Conservation (phyloP, 2,113 vertebrate species). For the Neodon shergylaensis region DNA sequence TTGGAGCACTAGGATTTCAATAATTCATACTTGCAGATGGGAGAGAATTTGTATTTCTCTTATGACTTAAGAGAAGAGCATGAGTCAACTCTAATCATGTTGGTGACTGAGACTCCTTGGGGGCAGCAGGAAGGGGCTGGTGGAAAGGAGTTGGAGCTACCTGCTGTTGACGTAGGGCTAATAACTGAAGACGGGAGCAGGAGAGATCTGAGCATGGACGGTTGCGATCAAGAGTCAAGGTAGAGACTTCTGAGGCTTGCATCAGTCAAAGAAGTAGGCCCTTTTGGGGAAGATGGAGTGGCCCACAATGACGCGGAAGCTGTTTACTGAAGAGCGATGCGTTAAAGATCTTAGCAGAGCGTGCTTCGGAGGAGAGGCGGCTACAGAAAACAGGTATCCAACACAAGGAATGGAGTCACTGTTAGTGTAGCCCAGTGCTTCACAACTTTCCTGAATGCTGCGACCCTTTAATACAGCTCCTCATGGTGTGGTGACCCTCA, state of each 20-base stretch:
- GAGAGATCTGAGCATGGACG: neutral
- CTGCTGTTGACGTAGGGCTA: neutral
- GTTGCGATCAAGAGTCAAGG: neutral
- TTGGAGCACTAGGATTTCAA: neutral
- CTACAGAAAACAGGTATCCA: neutral
- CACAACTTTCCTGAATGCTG: neutral
- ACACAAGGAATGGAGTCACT: neutral
- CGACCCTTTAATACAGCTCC: neutral
- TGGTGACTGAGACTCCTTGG: neutral
- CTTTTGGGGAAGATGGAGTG: neutral
- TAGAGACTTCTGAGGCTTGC: neutral
- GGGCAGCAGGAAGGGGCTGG: neutral
- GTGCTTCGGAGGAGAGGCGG: neutral
- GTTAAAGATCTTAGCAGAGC: neutral
- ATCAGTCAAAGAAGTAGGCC: neutral
- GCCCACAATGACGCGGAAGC: neutral
- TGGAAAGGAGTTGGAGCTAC: neutral
- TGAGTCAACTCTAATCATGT: neutral
- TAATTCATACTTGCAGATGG: constrained; percentile 5
- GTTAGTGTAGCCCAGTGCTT: neutral
- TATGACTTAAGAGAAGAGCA: neutral
- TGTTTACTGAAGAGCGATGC: neutral
- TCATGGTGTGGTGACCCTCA: neutral
- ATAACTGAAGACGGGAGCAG: neutral
- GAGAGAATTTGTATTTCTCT: neutral